phyloP scores from a whole-genome alignment of 2,113 vertebrate genomes.

The Passer domesticus region DNA sequence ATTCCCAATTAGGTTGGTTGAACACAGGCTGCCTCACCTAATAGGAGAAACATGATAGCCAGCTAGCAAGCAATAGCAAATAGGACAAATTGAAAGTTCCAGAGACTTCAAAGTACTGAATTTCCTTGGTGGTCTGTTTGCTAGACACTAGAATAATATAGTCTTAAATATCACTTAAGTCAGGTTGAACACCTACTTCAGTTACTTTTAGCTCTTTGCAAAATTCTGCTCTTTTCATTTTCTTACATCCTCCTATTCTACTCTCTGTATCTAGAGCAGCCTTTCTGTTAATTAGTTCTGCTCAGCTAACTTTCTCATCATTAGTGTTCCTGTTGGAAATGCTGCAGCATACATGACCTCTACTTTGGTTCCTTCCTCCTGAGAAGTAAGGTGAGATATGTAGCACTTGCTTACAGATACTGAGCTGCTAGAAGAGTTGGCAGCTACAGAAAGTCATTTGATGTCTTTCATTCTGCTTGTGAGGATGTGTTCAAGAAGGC shows the following conservation, averaged over 20 bases:
- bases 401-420: neutral
- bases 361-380: neutral
- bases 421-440: neutral
- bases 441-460: neutral
- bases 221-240: neutral
- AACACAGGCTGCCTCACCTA: neutral
- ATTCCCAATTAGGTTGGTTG: neutral
- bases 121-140: neutral
- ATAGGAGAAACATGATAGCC: neutral
- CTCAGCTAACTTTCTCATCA: neutral
- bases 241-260: neutral
- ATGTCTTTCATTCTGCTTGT: neutral
- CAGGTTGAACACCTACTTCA: neutral
- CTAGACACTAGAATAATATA: neutral
- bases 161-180: neutral
- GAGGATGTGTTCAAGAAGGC: neutral
- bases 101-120: neutral
- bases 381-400: constrained; percentile 18
- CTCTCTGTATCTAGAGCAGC: neutral
- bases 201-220: neutral
- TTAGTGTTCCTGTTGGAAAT: constrained; percentile 13
- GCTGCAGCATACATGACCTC: neutral
- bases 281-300: neutral
- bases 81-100: neutral
- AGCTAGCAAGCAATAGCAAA: neutral